Evolutionary conservation across 2,113 vertebrate species (phyloP).

Genomic region (Pholis gunnellus): DNA sequence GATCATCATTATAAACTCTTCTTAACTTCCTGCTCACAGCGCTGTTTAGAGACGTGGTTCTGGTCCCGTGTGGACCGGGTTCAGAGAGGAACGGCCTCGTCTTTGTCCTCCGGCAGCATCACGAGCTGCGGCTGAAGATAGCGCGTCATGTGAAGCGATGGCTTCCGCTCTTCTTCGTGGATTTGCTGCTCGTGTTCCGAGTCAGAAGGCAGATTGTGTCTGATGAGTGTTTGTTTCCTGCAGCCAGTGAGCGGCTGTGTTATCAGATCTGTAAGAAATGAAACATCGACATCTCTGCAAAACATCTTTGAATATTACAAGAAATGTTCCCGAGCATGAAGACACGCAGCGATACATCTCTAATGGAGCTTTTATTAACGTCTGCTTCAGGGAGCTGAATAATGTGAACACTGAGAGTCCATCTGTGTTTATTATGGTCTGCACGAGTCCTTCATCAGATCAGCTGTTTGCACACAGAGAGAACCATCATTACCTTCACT

Average conservation of each 20-base stretch:
- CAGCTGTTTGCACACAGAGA: too few relatives aligned
- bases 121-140: constrained; percentile 67
- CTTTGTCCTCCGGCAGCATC: constrained; percentile 57
- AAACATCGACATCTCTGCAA: background rate
- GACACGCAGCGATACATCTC: too few relatives aligned
- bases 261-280: background rate
- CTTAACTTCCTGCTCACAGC: background rate
- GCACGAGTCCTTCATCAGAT: too few relatives aligned
- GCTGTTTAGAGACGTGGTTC: background rate
- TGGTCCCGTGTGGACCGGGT: background rate
- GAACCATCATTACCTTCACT: too few relatives aligned
- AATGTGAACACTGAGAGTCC: too few relatives aligned
- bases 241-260: background rate
- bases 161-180: background rate
- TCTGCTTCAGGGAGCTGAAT: too few relatives aligned
- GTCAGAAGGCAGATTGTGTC: constrained; percentile 37
- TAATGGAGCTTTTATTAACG: too few relatives aligned
- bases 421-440: too few relatives aligned
- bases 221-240: constrained; percentile 13
- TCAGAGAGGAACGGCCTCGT: constrained; percentile 18
- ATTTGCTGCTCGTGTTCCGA: constrained; percentile 20
- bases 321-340: background rate
- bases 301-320: background rate
- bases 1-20: too few relatives aligned
- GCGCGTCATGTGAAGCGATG: constrained; percentile 57